A percentile compares a stretch with the other conserved stretches of the same genome.
phyloP scores from a whole-genome alignment of 1,140 invertebrate species.

The Amyelois transitella region DNA sequence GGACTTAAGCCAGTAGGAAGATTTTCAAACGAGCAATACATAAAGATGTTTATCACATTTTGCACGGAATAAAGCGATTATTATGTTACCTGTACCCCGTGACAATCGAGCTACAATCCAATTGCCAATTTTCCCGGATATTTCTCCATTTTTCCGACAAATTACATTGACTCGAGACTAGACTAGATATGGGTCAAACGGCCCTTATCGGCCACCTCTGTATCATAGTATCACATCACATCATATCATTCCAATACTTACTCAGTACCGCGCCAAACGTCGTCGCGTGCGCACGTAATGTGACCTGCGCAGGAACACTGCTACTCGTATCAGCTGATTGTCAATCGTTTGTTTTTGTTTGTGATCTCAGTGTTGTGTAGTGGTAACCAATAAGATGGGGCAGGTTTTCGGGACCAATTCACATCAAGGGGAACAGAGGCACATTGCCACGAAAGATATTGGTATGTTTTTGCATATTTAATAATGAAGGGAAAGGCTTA shows the following conservation, averaged over 20 bases:
- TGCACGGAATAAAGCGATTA: no score
- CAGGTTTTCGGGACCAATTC: constrained; percentile 60
- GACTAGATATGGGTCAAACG: background rate
- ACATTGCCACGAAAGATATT: constrained; percentile 57
- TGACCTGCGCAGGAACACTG: constrained; percentile 2
- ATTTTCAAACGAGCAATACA: no score
- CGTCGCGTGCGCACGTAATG: constrained; percentile 34
- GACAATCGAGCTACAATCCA: no score
- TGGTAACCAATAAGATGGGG: constrained; percentile 46
- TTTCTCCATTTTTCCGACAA: background rate
- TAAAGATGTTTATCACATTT: no score
- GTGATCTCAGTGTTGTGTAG: constrained; percentile 30
- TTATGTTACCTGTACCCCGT: no score
- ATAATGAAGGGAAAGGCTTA: no score
- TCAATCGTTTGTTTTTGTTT: constrained; percentile 14
- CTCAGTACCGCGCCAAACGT: constrained; percentile 11
- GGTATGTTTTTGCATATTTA: constrained; percentile 31
- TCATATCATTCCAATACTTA: no score
- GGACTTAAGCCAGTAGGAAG: no score
- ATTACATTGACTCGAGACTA: background rate
- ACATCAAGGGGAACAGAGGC: constrained; percentile 42
- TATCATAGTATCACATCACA: constrained; percentile 9
- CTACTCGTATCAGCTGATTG: constrained; percentile 51
- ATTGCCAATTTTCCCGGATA: background rate
- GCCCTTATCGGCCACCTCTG: constrained; percentile 46